phyloP scores from a whole-genome alignment of 2,113 vertebrate species.

The Thinocorus orbignyianus region DNA sequence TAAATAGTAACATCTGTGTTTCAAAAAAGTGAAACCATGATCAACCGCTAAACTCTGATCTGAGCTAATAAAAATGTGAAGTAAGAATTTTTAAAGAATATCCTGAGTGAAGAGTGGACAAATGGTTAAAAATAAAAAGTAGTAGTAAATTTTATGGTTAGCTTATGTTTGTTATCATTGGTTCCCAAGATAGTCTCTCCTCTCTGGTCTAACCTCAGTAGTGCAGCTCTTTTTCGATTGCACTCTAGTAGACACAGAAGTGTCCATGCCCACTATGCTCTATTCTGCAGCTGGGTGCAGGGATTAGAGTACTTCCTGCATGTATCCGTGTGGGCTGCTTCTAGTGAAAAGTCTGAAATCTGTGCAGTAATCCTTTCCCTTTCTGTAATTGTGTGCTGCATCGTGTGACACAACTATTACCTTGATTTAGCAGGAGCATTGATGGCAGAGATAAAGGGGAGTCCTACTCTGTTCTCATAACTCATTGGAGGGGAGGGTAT shows the following conservation, averaged over 20 bases:
- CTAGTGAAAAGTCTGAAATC: not conserved
- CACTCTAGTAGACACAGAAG: not conserved
- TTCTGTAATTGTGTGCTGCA: not conserved
- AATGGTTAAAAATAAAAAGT: not conserved
- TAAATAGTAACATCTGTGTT: not conserved
- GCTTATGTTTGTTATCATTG: not conserved
- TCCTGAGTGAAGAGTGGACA: not conserved
- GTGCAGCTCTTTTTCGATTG: not conserved
- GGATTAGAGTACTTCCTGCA: not conserved
- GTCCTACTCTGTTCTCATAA: not conserved
- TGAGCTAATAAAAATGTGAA: not conserved
- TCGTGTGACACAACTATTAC: not conserved
- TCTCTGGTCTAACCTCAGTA: not conserved
- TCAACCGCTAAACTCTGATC: not conserved
- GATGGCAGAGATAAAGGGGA: not conserved
- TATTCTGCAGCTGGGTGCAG: not conserved
- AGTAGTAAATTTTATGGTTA: not conserved
- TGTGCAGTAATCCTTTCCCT: not conserved
- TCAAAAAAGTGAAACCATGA: not conserved
- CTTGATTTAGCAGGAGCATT: not conserved
- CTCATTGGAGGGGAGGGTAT: not conserved
- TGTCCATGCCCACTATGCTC: not conserved
- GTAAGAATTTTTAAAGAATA: not conserved
- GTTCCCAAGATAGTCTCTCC: not conserved
- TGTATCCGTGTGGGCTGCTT: not conserved